Base-by-base conservation (phyloP, 2,888 invertebrate genomes). In the Liopterus haemorrhoidalis region DNA sequence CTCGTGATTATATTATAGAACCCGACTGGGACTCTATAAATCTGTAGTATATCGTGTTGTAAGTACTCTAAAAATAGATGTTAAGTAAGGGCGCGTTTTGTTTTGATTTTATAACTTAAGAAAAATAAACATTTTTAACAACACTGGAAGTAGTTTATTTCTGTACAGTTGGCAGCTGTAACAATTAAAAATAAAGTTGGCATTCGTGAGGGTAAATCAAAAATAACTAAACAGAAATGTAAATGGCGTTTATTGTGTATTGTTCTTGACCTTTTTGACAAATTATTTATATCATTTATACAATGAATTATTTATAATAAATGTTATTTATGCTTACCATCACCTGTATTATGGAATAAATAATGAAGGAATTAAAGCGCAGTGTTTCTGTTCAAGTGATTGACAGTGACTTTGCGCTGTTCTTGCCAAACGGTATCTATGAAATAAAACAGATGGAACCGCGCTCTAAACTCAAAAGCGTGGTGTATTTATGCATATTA, bases 381-480 rank as follows among this genome's bases (percentile, higher is more conserved):
- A 68, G 82, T 76, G 84, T 85, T 63, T 83, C 84, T 67, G 84
- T 85, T 70, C 84, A 84, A 80, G 84, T 84, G 71, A 64, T 71
- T 56, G 82, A 82, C 76, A 83, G 82, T 79, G 83, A 85, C 75
- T 82, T 84, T 73, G 81, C 83, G 64, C 74, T 84, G 71, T 75
- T 83, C 65, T 73, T 84, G 66, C 82, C 83, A 57, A 79, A 82
- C 72, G 82, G 83, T 71, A 78, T 80, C 58, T 83, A 83, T 73
- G 83, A 85, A 74, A 82, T 83, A 62, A 83, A 82, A 70, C 82
- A 82, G 77, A 87, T 88, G 87, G 88, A 88, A 76, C 81, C 85
- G 63, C 72, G 73, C 63, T 81, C 85, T 60, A 82, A 79, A 70
- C 74, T 88, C 64, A 81, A 85, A 65, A 81, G 82, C 72, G 80